Evolutionary conservation across 2,888 invertebrate genomes (phyloP).

Genomic region (Drosophila melanocephala): DNA sequence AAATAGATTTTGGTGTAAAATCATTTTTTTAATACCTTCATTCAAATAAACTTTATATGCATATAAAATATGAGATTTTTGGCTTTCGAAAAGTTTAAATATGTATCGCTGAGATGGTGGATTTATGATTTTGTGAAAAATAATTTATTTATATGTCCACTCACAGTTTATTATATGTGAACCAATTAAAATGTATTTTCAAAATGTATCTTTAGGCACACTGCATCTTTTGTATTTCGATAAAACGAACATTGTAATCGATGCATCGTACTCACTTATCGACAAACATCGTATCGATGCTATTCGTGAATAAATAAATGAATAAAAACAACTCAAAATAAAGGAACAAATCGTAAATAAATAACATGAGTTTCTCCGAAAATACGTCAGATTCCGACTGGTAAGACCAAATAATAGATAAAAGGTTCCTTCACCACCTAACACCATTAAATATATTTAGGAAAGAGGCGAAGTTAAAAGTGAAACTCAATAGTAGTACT

Average conservation of each 20-base stretch:
- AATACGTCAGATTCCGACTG: conserved; percentile 83
- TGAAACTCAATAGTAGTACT: conserved; percentile 38
- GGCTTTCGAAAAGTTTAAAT: neutral
- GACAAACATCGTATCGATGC: conserved; percentile 31
- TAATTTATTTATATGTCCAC: neutral
- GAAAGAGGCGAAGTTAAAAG: conserved; percentile 80
- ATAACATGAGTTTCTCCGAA: conserved; percentile 79
- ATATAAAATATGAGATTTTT: neutral
- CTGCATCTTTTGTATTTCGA: neutral
- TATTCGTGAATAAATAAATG: conserved; percentile 44
- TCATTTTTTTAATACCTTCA: neutral
- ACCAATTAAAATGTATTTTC: neutral
- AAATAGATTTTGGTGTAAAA: neutral
- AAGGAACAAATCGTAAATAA: conserved; percentile 4
- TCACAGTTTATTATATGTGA: neutral
- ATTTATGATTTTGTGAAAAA: neutral
- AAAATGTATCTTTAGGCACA: conserved; percentile 5
- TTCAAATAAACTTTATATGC: neutral
- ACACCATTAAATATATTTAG: conserved; percentile 45
- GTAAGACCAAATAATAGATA: conserved; percentile 54
- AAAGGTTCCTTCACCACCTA: neutral
- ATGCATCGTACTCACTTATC: conserved; percentile 23
- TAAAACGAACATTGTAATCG: conserved; percentile 20
- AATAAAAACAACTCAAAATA: conserved; percentile 29
- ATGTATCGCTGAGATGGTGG: neutral